These are phyloP conservation scores for Cabera pusaria DNA, from an alignment of 2,888 invertebrate species.

Conservation along the genomic window DNA sequence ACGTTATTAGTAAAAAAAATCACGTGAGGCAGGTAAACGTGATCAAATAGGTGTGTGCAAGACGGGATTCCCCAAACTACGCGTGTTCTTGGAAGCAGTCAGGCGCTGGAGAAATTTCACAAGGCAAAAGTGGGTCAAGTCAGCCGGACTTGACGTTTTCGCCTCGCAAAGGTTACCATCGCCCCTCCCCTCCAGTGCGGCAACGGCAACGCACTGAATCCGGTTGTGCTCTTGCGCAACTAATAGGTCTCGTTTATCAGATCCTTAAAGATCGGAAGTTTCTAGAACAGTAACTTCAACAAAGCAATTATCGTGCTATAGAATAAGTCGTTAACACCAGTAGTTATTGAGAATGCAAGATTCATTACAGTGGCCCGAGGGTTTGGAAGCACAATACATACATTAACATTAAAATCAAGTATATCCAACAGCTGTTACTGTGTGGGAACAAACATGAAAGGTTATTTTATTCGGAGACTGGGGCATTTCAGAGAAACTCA, in stretches of 20 bases:
- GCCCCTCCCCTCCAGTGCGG: slow-evolving; percentile 40
- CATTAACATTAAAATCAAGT: too few relatives aligned
- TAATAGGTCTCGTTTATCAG: slow-evolving; percentile 67
- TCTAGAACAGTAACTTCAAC: slow-evolving; percentile 43
- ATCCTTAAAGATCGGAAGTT: slow-evolving; percentile 68
- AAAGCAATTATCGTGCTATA: too few relatives aligned
- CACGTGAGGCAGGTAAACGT: slow-evolving; percentile 17
- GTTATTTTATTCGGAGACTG: too few relatives aligned
- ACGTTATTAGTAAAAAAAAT: slow-evolving; percentile 6
- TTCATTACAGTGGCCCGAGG: too few relatives aligned
- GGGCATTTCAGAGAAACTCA: too few relatives aligned
- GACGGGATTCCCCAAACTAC: slow-evolving; percentile 64
- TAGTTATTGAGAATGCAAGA: too few relatives aligned
- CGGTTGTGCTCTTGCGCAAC: slow-evolving; percentile 74
- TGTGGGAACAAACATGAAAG: too few relatives aligned
- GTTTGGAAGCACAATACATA: too few relatives aligned
- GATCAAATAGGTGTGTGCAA: slow-evolving; percentile 33
- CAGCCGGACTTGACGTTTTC: slow-evolving; percentile 79
- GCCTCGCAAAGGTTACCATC: slow-evolving; percentile 76
- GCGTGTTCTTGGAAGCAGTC: slow-evolving; percentile 67
- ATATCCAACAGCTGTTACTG: too few relatives aligned
- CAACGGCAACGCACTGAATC: slow-evolving; percentile 58
- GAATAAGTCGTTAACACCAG: too few relatives aligned
- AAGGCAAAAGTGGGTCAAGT: slow-evolving; percentile 78
- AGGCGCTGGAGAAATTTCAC: slow-evolving; percentile 78